Evolutionary conservation across 2,797 vertebrate genomes (phyloP).

Genomic region (Sorex maritimensis): DNA sequence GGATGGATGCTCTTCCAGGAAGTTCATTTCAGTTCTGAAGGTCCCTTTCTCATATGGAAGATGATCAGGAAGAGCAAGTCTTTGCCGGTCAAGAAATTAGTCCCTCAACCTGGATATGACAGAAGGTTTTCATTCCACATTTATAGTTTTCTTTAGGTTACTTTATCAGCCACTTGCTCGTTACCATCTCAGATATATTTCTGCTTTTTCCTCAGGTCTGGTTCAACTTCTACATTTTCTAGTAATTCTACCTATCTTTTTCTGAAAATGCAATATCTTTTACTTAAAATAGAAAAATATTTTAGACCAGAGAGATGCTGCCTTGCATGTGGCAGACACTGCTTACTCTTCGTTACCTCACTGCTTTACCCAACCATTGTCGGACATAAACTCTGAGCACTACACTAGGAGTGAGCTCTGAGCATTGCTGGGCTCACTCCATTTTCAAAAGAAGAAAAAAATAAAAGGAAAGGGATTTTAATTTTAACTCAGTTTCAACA

Average conservation of each 20-base stretch:
- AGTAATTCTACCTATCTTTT: slow-evolving; percentile 24
- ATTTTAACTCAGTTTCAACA: slow-evolving; percentile 38
- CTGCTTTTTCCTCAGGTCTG: neutral
- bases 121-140: neutral
- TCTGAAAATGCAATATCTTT: neutral
- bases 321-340: too few relatives aligned
- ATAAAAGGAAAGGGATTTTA: neutral
- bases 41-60: neutral
- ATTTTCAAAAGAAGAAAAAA: too few relatives aligned
- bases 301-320: too few relatives aligned
- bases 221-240: neutral
- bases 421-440: too few relatives aligned
- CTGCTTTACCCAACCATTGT: too few relatives aligned
- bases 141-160: neutral
- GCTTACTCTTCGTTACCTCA: too few relatives aligned
- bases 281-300: slow-evolving; percentile 1
- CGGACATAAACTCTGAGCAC: too few relatives aligned
- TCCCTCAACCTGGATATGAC: neutral
- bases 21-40: neutral
- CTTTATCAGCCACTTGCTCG: neutral
- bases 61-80: neutral
- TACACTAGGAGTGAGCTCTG: too few relatives aligned
- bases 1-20: neutral
- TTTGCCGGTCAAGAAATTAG: neutral
- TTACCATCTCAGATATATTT: neutral